Evolutionary conservation across 1,140 invertebrate species (phyloP), one percentile per base, ranked within the genome.

Genomic region (Mercenaria mercenaria): DNA sequence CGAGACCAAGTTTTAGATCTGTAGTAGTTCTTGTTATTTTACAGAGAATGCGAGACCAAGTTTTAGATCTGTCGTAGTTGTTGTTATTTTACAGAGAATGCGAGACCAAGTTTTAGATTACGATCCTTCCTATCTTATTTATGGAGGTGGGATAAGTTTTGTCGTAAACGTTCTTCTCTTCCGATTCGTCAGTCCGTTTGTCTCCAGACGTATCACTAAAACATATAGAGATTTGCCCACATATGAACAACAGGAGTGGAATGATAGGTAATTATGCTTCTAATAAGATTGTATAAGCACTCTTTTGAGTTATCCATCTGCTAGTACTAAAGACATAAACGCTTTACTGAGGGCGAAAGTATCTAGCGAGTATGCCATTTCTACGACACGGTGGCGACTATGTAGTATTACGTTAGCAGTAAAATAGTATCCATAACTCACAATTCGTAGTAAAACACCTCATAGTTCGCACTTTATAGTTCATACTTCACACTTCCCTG

Each of bases 221-320:
- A 39, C 72, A 29, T 88, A 61, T 39, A 41, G 20, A 18, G 15
- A 20, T 8, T n/a, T 88, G 34, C 39, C 76, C 0, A 41, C 3
- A 29, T 23, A 80, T 29, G 59, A 47, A 39, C 74, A 50, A 29
- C 34, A 15, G 26, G 86, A 88, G 15, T 88, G 86, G 86, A 64
- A 88, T 37, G 86, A 88, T 41, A 88, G 86, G 86, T 85, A 52
- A 18, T 80, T 6, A 37, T n/a, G n/a, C n/a, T n/a, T n/a, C n/a
- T n/a, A n/a, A n/a, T n/a, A n/a, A 47, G 10, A 52, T 37, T 4
- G 39, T 76, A 10, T 11, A 32, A 39, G 32, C 11, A 10, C 34
- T 37, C 6, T 11, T 15, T 67, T 34, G 8, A 11, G 10, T 37
- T 76, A 13, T 10, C 6, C 10, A 11, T 41, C 10, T 39, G 20